Percentiles rank a stretch among this genome's conserved stretches.
Evolutionary conservation across 2,797 vertebrate species (phyloP).

Genomic region (Coregonus suidteri): DNA sequence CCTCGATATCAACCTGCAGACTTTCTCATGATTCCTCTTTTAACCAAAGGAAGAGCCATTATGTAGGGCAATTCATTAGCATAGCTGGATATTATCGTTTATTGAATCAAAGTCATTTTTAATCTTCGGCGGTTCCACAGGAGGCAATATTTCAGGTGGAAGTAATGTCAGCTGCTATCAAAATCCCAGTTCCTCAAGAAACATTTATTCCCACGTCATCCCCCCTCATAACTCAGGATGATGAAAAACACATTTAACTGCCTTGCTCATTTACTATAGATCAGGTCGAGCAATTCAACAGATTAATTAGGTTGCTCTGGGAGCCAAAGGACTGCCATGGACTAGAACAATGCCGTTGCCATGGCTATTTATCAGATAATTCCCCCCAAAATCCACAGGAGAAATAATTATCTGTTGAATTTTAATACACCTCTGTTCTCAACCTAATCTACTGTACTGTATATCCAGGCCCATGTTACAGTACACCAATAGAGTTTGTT

Average conservation of each 20-base stretch:
- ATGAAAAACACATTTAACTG: conserved; percentile 72
- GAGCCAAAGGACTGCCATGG: conserved; percentile 64
- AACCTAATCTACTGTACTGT: not conserved
- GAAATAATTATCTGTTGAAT: conserved; percentile 65
- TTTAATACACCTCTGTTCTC: conserved; percentile 50
- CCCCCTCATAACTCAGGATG: conserved; percentile 62
- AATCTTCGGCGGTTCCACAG: conserved; percentile 45
- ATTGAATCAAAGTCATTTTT: conserved; percentile 64
- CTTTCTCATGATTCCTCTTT: conserved; percentile 25
- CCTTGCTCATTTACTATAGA: conserved; percentile 61
- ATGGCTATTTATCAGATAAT: conserved; percentile 63
- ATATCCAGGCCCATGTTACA: not conserved
- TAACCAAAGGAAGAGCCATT: conserved; percentile 13
- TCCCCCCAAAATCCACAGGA: conserved; percentile 46
- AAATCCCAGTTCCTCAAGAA: conserved; percentile 70
- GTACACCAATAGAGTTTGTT: not conserved
- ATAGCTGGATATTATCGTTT: conserved; percentile 59
- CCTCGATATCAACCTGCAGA: conserved; percentile 10
- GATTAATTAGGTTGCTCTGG: conserved; percentile 75
- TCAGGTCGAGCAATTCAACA: conserved; percentile 76
- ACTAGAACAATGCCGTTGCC: conserved; percentile 51
- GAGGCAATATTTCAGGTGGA: conserved; percentile 61
- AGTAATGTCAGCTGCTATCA: conserved; percentile 62
- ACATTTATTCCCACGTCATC: conserved; percentile 47
- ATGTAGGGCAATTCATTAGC: conserved; percentile 52